Evolutionary conservation across 2,113 vertebrate genomes (phyloP), one percentile per base, ranked within the genome.

Genomic region (Thymallus thymallus): DNA sequence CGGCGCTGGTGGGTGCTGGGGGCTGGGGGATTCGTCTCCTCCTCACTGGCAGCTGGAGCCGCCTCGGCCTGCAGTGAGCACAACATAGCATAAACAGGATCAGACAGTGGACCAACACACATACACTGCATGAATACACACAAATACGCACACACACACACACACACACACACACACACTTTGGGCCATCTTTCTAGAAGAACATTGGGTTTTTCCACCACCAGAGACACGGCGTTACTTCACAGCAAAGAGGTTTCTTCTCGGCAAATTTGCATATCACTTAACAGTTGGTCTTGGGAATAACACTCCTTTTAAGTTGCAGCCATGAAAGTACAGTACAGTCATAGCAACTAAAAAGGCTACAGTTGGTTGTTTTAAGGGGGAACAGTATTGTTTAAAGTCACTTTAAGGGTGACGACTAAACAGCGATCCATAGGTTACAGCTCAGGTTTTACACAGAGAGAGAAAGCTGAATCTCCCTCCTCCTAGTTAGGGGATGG

Each of bases 1-100:
- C 95, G 95, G 23, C 97, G 95, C 82, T 98, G 97, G 32, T 95
- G 93, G 2, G 96, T 85, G 80, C 62, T 64, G 48, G 92, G 68
- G 45, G 62, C 69, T 0, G 88, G 83, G 46, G 84, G 61, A 29
- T 0, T 46, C 4, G 78, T 16, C 0, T 5, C 76, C n/a, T 92
- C 94, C 32, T 60, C 86, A 26, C 41, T 73, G 23, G 91, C 10
- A 0, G 68, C 77, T 0, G 1, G 78, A 70, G 85, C 82, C 3
- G 66, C 0, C 68, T 92, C 95, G 22, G 83, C 63, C 95, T 96
- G 30, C 1, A 64, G 83, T 79, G 29, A 63, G 12, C 0, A 71
- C 4, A 74, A 18, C 58, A 45, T 16, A 66, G 20, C 13, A 61
- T 30, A 29, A 32, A 24, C 14, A 18, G 32, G 26, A 32, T 20